Percentiles rank a stretch among this genome's conserved stretches.
Conservation (phyloP, 2,113 vertebrate genomes). For the Osmerus eperlanus region DNA sequence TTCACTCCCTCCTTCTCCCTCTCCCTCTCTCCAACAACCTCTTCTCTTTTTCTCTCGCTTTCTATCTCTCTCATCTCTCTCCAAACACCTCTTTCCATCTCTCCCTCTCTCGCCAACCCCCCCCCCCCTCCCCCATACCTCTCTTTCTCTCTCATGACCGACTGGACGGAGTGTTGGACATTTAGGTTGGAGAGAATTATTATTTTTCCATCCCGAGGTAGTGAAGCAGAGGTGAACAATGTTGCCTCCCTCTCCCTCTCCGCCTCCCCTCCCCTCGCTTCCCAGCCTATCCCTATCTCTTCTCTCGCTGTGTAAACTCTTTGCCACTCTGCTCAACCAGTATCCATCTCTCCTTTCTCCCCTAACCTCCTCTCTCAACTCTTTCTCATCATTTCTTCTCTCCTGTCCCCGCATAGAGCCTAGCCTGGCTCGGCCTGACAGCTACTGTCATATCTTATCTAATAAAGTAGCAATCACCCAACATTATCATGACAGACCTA, state of each 20-base stretch:
- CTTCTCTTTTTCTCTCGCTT: not conserved
- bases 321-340: not conserved
- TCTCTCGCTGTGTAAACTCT: not conserved
- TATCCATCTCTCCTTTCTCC: constrained; percentile 2
- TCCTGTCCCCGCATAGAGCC: too few species aligned
- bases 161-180: constrained; percentile 20
- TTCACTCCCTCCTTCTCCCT: not conserved
- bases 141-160: too few species aligned
- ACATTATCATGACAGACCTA: not conserved
- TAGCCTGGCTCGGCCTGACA: too few species aligned
- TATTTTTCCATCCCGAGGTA: constrained; percentile 56
- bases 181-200: constrained; percentile 49
- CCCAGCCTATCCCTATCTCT: constrained; percentile 4
- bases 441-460: too few species aligned
- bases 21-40: not conserved
- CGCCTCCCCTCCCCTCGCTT: constrained; percentile 22
- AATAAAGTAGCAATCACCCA: too few species aligned
- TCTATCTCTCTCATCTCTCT: not conserved
- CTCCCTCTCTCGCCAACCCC: not conserved
- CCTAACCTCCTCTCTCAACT: constrained; percentile 24
- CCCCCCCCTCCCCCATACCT: too few species aligned
- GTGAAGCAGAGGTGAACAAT: not conserved
- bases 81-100: not conserved
- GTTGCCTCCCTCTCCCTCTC: not conserved
- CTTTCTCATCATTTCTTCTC: constrained; percentile 4